Base-by-base conservation (phyloP, 2,888 invertebrate species). In the Pyrrhosoma nymphula region DNA sequence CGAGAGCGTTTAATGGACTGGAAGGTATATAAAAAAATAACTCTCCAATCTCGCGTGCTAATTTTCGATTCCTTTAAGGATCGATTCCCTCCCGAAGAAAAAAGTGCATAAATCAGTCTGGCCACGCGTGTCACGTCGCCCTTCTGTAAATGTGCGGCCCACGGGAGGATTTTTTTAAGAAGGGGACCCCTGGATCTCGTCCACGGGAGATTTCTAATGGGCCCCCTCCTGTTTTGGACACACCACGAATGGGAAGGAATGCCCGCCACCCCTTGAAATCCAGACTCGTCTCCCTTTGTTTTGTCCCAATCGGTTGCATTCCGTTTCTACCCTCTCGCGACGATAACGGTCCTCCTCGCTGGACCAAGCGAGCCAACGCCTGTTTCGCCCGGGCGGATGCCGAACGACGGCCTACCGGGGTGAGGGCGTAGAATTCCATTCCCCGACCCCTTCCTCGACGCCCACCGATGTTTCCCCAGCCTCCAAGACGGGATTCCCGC, bases 1-100 rank as follows among this genome's bases (percentile, higher is more conserved):
- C 82, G 82, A 82, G 82, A 82, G 14, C 82, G 82, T 82, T 82
- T 82, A 82, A 89, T 47, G 56, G 89, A 55, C 55, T 47, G n/a
- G 2, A 56, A 55, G 3, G 12, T 14, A 56, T 89, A 35, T 20
- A 47, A 89, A 89, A 89, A 89, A 89, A 89, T 91, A 30, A 91
- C 23, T 90, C 26, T 56, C 56, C 90, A 90, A 90, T 91, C 90
- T 56, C 90, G 55, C 90, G 90, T 91, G 90, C 90, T 35, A 91
- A 91, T 91, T 60, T 91, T 60, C 60, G 60, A 60, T 20, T 56
- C 55, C n/a, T 35, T 47, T 16, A 82, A 60, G 82, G 82, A 35
- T 82, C 82, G 82, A 82, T 82, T 26, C 35, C 18, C 30, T 26
- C 35, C 16, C 69, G 4, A n/a, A 35, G 14, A 35, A 82, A 82